Conservation (phyloP, 2,888 invertebrate genomes). For the Marasmarcha lunaedactyla region DNA sequence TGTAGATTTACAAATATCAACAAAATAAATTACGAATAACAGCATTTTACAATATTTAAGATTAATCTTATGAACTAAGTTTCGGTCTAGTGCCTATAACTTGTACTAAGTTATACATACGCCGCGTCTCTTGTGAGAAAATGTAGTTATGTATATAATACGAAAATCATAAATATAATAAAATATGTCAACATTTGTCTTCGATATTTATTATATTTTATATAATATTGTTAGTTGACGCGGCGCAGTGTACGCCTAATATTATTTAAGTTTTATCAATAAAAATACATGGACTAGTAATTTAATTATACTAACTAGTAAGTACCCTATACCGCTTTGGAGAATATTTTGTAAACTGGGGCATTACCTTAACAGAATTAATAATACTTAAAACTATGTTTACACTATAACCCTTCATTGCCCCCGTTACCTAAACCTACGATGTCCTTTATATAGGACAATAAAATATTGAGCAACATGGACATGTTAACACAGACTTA, state of each 20-base stretch:
- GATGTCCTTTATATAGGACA: conserved; percentile 39
- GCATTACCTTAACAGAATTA: background rate
- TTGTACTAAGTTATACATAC: conserved; percentile 42
- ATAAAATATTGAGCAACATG: conserved; percentile 58
- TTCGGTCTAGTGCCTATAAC: conserved; percentile 49
- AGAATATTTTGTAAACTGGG: conserved; percentile 27
- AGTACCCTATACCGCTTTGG: conserved; percentile 69
- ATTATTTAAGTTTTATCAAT: conserved; percentile 24
- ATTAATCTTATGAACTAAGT: conserved; percentile 45
- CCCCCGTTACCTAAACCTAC: conserved; percentile 44
- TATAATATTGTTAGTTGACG: no score
- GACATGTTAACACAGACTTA: conserved; percentile 49
- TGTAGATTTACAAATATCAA: conserved; percentile 71
- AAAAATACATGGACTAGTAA: conserved; percentile 64
- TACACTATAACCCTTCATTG: conserved; percentile 44
- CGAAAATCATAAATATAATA: no score
- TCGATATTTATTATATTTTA: no score
- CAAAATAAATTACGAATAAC: conserved; percentile 71
- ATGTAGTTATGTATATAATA: no score
- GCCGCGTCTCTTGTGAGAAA: background rate
- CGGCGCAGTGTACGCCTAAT: conserved; percentile 50
- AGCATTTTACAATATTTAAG: conserved; percentile 61
- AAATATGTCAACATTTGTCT: no score
- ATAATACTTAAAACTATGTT: background rate
- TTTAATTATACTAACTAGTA: conserved; percentile 68